Base-by-base conservation (phyloP, 1,140 invertebrate species). In the Sarcophaga peregrina region DNA sequence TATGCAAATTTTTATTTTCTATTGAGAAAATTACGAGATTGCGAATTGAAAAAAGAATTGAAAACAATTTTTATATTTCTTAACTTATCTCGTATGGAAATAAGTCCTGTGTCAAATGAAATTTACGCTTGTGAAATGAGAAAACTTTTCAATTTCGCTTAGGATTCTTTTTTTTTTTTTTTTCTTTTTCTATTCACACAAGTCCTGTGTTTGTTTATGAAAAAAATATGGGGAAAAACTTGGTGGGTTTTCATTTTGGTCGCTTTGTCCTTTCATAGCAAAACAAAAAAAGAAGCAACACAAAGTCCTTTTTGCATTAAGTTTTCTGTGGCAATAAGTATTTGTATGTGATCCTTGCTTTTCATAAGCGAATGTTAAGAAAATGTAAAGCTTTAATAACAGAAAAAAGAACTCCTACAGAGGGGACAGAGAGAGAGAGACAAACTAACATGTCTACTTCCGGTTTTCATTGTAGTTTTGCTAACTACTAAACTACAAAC, bases 71-170 rank as follows among this genome's bases (percentile, higher is more conserved):
- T n/a, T 48, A 20, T 68, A 68, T 78, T 78, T 17, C 11, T 78
- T 78, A 78, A 50, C 75, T 81, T 81, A 80, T n/a, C n/a, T n/a
- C n/a, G n/a, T n/a, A n/a, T 80, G 58, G 68, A 47, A 75, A 45
- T 80, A 82, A 82, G 81, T 50, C 37, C n/a, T 82, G 81, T 82
- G 81, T 82, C 81, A 82, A 81, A 81, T 80, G 54, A 80, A 85
- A 82, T 82, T 83, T 85, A 74, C 84, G 72, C 80, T 81, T 81
- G 15, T 62, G 50, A 85, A 86, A 87, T 87, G 87, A 85, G 85
- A 82, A 88, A 87, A 88, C 83, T 87, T 87, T 84, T 78, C 25
- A 75, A 50, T 20, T 52, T 25, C n/a, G 11, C 52, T n/a, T n/a
- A 58, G 73, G n/a, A n/a, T n/a, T n/a, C n/a, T n/a, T n/a, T n/a